Conservation (phyloP, 1,140 invertebrate genomes). For the Grapholita molesta region DNA sequence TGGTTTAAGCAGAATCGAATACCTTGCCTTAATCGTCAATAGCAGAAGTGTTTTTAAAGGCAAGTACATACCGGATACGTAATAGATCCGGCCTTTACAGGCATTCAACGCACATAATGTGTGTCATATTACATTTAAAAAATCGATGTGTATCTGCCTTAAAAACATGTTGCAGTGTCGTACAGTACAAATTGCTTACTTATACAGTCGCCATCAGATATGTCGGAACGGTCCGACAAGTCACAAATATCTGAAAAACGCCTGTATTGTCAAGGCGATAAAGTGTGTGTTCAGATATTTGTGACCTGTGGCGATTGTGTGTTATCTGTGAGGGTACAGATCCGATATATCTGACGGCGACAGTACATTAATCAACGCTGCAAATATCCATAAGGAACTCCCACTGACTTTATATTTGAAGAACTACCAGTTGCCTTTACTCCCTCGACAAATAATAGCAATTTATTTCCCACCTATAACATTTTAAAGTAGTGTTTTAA, state of each 20-base stretch:
- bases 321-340: no score
- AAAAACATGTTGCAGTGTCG: not conserved
- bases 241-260: no score
- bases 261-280: no score
- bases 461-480: not conserved
- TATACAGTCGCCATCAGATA: no score
- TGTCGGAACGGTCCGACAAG: no score
- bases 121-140: not conserved
- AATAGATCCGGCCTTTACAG: not conserved
- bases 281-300: no score
- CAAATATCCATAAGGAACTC: no score
- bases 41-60: not conserved
- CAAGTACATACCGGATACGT: not conserved
- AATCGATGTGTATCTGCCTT: not conserved
- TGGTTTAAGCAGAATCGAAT: not conserved
- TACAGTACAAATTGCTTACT: no score
- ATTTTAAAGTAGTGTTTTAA: not conserved
- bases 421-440: not conserved
- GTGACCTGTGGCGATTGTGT: no score
- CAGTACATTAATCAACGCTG: no score
- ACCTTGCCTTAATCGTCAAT: not conserved
- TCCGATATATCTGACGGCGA: no score
- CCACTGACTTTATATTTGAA: not conserved
- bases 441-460: not conserved
- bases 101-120: not conserved